Evolutionary conservation across 2,797 vertebrate genomes (phyloP), one percentile per base, ranked within the genome.

Genomic region (Eremophila alpestris): DNA sequence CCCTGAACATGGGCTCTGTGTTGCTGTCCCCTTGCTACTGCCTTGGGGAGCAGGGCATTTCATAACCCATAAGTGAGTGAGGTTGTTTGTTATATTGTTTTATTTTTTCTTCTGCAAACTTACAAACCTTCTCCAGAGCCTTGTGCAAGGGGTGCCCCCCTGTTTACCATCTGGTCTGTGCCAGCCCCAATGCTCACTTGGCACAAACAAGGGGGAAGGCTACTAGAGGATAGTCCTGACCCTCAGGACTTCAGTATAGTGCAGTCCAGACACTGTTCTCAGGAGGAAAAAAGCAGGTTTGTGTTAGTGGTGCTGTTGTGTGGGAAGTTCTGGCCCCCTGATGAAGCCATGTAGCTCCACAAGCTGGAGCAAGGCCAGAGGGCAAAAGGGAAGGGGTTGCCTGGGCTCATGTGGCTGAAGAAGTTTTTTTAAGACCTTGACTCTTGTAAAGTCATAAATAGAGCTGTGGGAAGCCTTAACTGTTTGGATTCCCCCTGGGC

Each of bases 381-480:
- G 55, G 59, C 1, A 6, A 81, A 70, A 46, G 63, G 24, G 27
- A 83, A 90, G 59, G 74, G 76, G 30, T 49, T 91, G 85, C 76
- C 65, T 20, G 9, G 23, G 38, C 43, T 91, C n/a, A 54, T 22
- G 51, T 2, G 1, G 16, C 76, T 62, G 80, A 73, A 84, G 83
- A 81, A 13, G 23, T 30, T 64, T 64, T 71, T 91, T 68, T 34
- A 90, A 88, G 74, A n/a, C 74, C 62, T 89, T 74, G 79, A 36
- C 73, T 48, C 62, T 59, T 67, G 17, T 79, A 34, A 88, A 94
- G 77, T 69, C 63, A 36, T 38, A 94, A 95, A 84, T 59, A 88
- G 62, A 30, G 23, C 76, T 29, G 73, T 48, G 79, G 58, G 77
- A 83, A 91, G 71, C 62, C 36, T 81, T 68, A 91, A 73, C 77